phyloP scores from a whole-genome alignment of 1,140 invertebrate species.

The Drosophila mauritiana region DNA sequence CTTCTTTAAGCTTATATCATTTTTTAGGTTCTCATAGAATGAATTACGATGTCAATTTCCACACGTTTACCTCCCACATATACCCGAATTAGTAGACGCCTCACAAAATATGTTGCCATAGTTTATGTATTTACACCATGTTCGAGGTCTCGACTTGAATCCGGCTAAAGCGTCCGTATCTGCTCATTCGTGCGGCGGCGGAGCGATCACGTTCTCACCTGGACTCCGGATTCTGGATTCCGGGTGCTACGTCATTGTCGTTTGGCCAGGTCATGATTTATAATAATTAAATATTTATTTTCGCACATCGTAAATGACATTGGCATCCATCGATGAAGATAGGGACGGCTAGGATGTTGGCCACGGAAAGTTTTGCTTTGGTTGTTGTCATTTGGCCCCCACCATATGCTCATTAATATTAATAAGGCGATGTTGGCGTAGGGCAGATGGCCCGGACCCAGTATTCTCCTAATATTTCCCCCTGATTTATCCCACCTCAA shows the following conservation, averaged over 20 bases:
- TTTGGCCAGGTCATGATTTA: constrained; percentile 72
- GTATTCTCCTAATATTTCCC: neutral
- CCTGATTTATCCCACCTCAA: constrained; percentile 52
- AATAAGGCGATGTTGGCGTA: constrained; percentile 59
- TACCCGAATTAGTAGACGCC: neutral
- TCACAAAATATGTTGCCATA: constrained; percentile 41
- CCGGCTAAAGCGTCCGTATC: constrained; percentile 20
- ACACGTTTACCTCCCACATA: neutral
- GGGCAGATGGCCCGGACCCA: constrained; percentile 25
- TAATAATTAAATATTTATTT: constrained; percentile 83
- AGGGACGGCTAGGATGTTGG: neutral
- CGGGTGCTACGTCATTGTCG: constrained; percentile 19
- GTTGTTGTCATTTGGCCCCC: constrained; percentile 46
- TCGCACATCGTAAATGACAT: constrained; percentile 75
- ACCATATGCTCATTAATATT: constrained; percentile 78
- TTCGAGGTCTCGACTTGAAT: constrained; percentile 5
- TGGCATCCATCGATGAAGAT: constrained; percentile 45
- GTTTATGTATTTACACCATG: constrained; percentile 44
- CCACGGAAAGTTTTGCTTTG: constrained; percentile 8
- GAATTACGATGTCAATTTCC: neutral
- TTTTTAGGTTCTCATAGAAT: neutral
- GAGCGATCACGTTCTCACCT: constrained; percentile 25
- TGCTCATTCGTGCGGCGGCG: constrained; percentile 25
- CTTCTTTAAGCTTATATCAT: no score
- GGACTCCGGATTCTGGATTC: constrained; percentile 5